Percentiles rank a stretch among this genome's conserved stretches.
Conservation (phyloP, 1,140 invertebrate species). For the Megathymus violae region DNA sequence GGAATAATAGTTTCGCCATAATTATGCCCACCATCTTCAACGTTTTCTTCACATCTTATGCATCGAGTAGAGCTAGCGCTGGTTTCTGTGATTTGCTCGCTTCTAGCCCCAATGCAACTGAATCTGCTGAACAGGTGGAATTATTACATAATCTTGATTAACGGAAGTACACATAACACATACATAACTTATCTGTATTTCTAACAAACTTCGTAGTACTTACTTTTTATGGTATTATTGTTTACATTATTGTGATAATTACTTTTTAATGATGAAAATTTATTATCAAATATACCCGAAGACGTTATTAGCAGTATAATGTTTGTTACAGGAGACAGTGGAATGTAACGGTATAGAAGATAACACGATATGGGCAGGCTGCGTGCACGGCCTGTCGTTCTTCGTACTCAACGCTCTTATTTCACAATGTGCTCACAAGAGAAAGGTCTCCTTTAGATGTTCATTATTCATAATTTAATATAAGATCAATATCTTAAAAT, state of each 20-base stretch:
- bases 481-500: too few species aligned
- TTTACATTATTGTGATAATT: too few species aligned
- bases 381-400: constrained; percentile 66
- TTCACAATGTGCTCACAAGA: constrained; percentile 60
- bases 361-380: constrained; percentile 70
- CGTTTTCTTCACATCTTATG: constrained; percentile 72
- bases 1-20: constrained; percentile 73
- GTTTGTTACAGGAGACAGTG: constrained; percentile 37
- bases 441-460: constrained; percentile 59
- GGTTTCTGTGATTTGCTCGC: constrained; percentile 64
- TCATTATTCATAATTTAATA: too few species aligned
- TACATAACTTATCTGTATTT: too few species aligned
- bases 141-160: too few species aligned
- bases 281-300: too few species aligned
- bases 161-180: too few species aligned
- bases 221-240: too few species aligned
- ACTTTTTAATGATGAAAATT: too few species aligned
- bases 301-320: too few species aligned
- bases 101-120: constrained; percentile 40
- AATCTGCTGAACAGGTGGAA: constrained; percentile 36
- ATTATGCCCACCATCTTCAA: constrained; percentile 74
- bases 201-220: too few species aligned
- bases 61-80: constrained; percentile 41
- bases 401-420: constrained; percentile 67
- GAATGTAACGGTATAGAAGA: constrained; percentile 58